Base-by-base conservation (phyloP, 1,140 invertebrate genomes). In the Ectropis grisescens region DNA sequence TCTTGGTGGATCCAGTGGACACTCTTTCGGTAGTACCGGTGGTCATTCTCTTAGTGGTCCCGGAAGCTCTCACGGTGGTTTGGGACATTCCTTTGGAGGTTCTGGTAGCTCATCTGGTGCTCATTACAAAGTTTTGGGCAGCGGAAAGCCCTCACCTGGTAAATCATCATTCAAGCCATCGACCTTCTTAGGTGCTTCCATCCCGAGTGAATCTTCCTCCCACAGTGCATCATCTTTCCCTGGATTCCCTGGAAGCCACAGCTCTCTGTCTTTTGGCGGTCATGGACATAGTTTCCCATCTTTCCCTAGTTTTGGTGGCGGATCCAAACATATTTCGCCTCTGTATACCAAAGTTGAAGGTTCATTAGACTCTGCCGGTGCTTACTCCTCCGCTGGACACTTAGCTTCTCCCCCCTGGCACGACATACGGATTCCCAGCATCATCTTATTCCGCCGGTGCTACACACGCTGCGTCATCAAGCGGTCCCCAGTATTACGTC, bases 81-180 rank as follows among this genome's bases (percentile, higher is more conserved):
- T 2, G 6, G 24, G 51, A n/a, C 39, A 47, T 36, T 49, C 53
- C 28, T 39, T 55, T 11, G 53, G 52, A 28, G 47, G 59, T 9
- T 22, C 41, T 34, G 55, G 35, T 6, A 38, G 39, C 41, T 52
- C 24, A 7, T 53, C 60, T 15, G 54, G 57, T 28, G 62, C 57
- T 31, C 45, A 59, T 30, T 49, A 65, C 13, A 76, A 72, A 33
- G 41, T 19, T 8, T 45, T 65, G 8, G 35, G 51, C 13, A 47
- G 37, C 12, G 37, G 54, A 26, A 69, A 69, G 29, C 34, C 43
- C 33, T 47, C 46, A n/a, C 60, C 66, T 15, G 54, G 61, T 2
- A 78, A 80, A 53, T 43, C 51, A 30, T 57, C 65, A 11, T 81
- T 81, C 33, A 81, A 78, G 28, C 75, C 75, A 19, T 81, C 75